Percentiles rank a stretch among this genome's conserved stretches.
Evolutionary conservation across 2,888 invertebrate genomes (phyloP).

Genomic region (Lepeophtheirus nordmannii): DNA sequence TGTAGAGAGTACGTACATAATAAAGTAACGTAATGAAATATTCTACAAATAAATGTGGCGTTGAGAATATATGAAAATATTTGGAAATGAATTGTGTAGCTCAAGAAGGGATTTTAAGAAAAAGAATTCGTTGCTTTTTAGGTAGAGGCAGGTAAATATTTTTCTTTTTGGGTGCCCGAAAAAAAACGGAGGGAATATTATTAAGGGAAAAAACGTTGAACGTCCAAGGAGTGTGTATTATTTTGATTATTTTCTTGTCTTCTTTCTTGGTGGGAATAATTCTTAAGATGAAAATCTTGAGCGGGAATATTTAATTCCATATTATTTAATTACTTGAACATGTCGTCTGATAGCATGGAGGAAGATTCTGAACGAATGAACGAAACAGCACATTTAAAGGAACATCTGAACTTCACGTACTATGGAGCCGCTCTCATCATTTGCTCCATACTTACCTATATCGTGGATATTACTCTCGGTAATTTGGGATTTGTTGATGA

Average conservation of each 20-base stretch:
- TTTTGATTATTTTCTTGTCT: background rate
- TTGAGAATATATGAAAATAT: too few relatives aligned
- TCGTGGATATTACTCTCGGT: constrained; percentile 47
- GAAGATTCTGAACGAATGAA: background rate
- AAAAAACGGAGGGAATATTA: background rate
- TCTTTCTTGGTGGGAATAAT: background rate
- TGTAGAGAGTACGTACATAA: too few relatives aligned
- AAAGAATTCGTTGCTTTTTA: background rate
- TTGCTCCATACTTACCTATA: constrained; percentile 44
- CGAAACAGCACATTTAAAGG: background rate
- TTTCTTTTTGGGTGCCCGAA: constrained; percentile 1
- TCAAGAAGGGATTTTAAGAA: background rate
- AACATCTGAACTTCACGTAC: constrained; percentile 35
- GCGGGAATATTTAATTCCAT: background rate
- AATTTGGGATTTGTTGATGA: constrained; percentile 28
- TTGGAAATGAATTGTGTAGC: background rate
- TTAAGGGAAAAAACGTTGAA: background rate
- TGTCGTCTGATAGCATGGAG: background rate
- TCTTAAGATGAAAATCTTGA: background rate
- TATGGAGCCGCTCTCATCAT: constrained; percentile 42
- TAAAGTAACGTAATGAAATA: too few relatives aligned
- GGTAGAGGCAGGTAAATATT: background rate
- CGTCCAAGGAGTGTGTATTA: background rate
- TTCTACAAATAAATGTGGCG: too few relatives aligned
- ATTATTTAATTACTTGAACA: background rate